Base-by-base conservation (phyloP, 1,140 invertebrate species). In the Acromyrmex heyeri region DNA sequence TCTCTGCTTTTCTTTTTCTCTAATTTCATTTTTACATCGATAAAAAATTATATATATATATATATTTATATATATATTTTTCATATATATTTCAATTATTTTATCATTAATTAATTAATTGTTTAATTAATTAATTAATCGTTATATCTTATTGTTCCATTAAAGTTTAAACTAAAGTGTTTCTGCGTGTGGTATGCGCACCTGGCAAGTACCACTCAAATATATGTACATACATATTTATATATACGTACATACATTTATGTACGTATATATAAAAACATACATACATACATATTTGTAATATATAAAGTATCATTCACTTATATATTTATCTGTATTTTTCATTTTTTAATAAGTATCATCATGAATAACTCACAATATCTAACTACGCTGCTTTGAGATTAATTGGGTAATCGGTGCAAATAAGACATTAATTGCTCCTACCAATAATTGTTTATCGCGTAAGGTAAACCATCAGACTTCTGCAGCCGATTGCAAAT, bases 21-120 rank as follows among this genome's bases (percentile, higher is more conserved):
- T 92, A 93, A 88, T 92, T 93, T 81, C 75, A 77, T 91, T 92
- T 93, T 90, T 93, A 93, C 93, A 93, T 93, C 90, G 61, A 94
- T 94, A 93, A 92, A 94, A 94, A 94, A 94, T 93, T 94, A 94
- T 93, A 94, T 92, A 90, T 92, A 90, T 30, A 30, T 30, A 30
- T 30, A 30, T 91, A 86, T 90, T 81, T 91, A 79, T 91, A 77
- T 92, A 86, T 89, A 88, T 87, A 44, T 85, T 87, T 86, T 88
- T 79, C 79, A 90, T 91, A 89, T 86, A 86, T 90, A 90, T 93
- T 92, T 93, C 81, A 86, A 91, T 93, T 93, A 93, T 87, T 92
- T 90, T 92, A 91, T 91, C 89, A 88, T 92, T 90, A 92, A 91
- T 93, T 91, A 91, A 91, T 89, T 83, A 82, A 92, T 92, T 65